Conservation (phyloP, 2,113 vertebrate species). For the Ellobius talpinus region DNA sequence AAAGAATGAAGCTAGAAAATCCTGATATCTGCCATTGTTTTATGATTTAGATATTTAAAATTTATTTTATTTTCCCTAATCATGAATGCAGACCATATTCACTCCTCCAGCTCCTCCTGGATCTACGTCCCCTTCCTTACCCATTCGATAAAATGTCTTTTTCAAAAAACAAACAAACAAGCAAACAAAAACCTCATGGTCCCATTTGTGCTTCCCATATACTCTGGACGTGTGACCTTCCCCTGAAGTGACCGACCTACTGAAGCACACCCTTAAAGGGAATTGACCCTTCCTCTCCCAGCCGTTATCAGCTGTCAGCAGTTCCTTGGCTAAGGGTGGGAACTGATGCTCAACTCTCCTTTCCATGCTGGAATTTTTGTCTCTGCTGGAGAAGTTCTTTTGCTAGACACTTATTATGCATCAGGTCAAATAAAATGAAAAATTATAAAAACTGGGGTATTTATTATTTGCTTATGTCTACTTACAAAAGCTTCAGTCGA, state of each 20-base stretch:
- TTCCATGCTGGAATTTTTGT: neutral
- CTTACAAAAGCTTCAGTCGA: conserved; percentile 20
- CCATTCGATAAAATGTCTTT: neutral
- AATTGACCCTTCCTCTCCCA: neutral
- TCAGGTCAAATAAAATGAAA: conserved; percentile 34
- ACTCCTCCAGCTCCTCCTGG: neutral
- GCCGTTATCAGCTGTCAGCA: neutral
- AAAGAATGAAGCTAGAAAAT: neutral
- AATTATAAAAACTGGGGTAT: neutral
- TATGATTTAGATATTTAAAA: neutral
- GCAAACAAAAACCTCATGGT: neutral
- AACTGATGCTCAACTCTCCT: neutral
- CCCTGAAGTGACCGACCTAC: neutral
- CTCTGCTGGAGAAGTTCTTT: neutral
- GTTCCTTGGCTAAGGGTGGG: no score
- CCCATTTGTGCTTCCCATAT: neutral
- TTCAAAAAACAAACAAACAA: no score
- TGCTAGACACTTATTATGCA: neutral
- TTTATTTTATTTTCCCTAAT: neutral
- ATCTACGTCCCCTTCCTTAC: neutral
- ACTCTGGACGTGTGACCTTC: neutral
- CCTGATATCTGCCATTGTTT: neutral
- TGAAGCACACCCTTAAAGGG: neutral
- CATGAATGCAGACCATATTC: neutral
- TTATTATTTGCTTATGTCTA: neutral